Percentiles rank a stretch among this genome's conserved stretches.
Conservation (phyloP, 1,140 invertebrate genomes). For the Venturia canescens region DNA sequence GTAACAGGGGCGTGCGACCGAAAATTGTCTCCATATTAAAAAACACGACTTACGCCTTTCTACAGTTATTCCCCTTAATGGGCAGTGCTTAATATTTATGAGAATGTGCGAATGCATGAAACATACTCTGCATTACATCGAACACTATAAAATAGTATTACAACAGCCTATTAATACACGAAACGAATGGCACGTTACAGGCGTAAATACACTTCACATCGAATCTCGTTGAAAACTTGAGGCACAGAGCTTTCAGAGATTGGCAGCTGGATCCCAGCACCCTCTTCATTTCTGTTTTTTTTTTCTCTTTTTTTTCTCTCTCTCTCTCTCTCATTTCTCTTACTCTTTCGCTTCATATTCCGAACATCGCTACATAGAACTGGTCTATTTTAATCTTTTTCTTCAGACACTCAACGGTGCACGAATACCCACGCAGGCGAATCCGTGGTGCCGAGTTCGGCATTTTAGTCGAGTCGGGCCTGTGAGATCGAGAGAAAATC, state of each 20-base stretch:
- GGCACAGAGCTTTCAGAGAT: constrained; percentile 38
- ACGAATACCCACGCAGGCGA: no score
- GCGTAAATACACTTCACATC: neutral
- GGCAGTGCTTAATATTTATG: no score
- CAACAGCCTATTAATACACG: constrained; percentile 3
- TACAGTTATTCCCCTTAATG: neutral
- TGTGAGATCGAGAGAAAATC: no score
- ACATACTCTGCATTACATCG: no score
- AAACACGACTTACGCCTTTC: neutral
- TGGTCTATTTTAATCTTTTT: constrained; percentile 46
- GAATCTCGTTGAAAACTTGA: neutral
- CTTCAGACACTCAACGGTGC: no score
- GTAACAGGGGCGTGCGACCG: neutral
- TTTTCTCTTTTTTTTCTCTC: neutral
- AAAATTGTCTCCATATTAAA: neutral
- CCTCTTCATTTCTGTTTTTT: neutral
- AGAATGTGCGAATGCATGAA: no score
- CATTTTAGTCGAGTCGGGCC: no score
- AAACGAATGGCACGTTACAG: neutral
- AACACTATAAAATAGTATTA: neutral
- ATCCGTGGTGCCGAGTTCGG: no score
- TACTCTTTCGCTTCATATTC: neutral
- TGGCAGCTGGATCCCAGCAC: constrained; percentile 27
- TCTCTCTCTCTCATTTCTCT: neutral
- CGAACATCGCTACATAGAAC: neutral